phyloP scores from a whole-genome alignment of 2,113 vertebrate genomes.

The Heliornis fulica region DNA sequence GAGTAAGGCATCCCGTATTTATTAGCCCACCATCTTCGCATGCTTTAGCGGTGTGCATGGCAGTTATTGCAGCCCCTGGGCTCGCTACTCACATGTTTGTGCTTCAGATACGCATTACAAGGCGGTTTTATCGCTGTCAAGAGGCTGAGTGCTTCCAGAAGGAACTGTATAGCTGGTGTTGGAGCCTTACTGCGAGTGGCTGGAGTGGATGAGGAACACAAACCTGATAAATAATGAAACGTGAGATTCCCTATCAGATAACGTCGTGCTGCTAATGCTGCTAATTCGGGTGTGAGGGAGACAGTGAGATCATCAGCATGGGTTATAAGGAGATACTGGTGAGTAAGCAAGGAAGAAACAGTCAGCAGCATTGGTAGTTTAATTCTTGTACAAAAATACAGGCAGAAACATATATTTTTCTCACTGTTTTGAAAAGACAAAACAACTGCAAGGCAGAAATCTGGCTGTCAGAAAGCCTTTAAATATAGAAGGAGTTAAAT shows the following conservation, averaged over 20 bases:
- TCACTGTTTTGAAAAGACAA: background rate
- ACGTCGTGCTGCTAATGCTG: conserved; percentile 12
- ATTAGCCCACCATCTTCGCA: background rate
- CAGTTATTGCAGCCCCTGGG: background rate
- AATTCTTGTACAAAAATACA: background rate
- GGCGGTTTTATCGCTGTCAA: background rate
- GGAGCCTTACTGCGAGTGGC: background rate
- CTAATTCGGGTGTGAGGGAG: conserved; percentile 28
- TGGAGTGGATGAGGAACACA: background rate
- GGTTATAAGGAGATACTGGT: background rate
- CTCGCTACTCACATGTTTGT: fast-evolving
- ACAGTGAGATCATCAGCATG: background rate
- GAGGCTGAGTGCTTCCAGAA: background rate
- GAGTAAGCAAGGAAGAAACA: background rate
- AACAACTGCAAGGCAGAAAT: background rate
- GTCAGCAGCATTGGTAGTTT: fast-evolving
- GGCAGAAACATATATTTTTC: background rate
- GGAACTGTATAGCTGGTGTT: background rate
- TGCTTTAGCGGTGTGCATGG: background rate
- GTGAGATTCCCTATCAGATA: conserved; percentile 40
- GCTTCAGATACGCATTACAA: background rate
- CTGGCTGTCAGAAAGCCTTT: background rate
- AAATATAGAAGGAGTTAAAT: background rate
- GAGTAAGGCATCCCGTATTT: background rate
- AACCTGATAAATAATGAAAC: conserved; percentile 24